Conservation (phyloP, 2,888 invertebrate species). For the Serrognathus titanus region DNA sequence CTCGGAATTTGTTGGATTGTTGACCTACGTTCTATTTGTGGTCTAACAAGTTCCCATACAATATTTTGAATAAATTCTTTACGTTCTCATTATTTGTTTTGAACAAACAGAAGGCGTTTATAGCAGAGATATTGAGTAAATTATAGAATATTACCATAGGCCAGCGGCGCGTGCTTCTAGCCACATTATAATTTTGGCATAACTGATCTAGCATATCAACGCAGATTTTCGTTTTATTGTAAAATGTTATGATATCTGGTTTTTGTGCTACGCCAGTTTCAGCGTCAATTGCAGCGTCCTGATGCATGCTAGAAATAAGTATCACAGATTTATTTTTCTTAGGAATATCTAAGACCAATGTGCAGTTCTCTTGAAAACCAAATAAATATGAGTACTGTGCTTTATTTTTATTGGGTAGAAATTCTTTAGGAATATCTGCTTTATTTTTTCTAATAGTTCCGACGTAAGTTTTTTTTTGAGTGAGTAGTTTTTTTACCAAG, state of each 20-base stretch:
- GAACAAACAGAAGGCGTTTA: too few species aligned
- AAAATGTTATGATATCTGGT: conserved; percentile 1
- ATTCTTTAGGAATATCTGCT: conserved; percentile 8
- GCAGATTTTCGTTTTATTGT: conserved; percentile 6
- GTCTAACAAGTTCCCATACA: too few species aligned
- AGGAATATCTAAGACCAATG: background rate
- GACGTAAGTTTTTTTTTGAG: conserved; percentile 1
- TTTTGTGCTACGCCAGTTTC: background rate
- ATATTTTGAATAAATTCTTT: too few species aligned
- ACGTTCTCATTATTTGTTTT: too few species aligned
- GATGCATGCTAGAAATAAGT: background rate
- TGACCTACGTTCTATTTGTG: too few species aligned
- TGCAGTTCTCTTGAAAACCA: conserved; percentile 2
- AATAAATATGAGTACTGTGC: background rate
- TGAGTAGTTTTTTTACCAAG: conserved; percentile 5
- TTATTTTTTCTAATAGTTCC: conserved; percentile 13
- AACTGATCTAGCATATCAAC: conserved; percentile 7
- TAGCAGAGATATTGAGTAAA: background rate
- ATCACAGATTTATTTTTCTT: background rate
- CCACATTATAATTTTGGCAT: conserved; percentile 5
- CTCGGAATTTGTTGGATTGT: too few species aligned
- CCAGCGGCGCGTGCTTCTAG: conserved; percentile 12
- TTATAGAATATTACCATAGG: conserved; percentile 13
- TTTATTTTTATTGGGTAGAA: background rate
- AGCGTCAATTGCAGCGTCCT: background rate